phyloP scores from a whole-genome alignment of 2,888 invertebrate species.

The Melanchra persicariae region DNA sequence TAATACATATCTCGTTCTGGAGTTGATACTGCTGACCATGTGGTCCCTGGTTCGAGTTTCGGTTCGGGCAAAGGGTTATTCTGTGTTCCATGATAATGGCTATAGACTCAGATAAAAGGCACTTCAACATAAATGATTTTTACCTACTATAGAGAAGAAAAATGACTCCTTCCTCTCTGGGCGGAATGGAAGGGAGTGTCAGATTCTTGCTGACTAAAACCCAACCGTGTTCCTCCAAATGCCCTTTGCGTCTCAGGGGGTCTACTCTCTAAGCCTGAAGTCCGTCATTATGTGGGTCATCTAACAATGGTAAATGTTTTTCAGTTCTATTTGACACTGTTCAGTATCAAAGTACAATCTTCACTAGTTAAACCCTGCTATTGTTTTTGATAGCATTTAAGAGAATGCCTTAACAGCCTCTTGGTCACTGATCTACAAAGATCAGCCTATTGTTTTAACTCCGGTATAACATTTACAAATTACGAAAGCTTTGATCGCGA shows the following conservation, averaged over 20 bases:
- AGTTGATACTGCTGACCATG: not conserved
- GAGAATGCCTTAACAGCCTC: not conserved
- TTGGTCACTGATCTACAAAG: not conserved
- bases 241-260: no score
- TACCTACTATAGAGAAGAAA: no score
- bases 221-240: no score
- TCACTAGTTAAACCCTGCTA: not conserved
- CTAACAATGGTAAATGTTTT: not conserved
- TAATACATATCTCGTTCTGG: not conserved
- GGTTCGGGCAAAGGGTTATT: not conserved
- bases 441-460: constrained; percentile 19
- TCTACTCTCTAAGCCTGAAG: no score
- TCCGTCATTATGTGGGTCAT: not conserved
- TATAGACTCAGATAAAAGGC: no score
- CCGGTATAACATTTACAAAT: constrained; percentile 30
- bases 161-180: no score
- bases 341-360: not conserved
- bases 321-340: not conserved
- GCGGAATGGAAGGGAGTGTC: no score
- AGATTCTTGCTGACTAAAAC: no score
- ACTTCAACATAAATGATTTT: no score
- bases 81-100: no score
- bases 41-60: not conserved
- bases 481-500: constrained; percentile 30
- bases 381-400: not conserved